These are phyloP conservation scores for Bombus waltoni DNA, from an alignment of 1,140 invertebrate species.

Conservation along the genomic window DNA sequence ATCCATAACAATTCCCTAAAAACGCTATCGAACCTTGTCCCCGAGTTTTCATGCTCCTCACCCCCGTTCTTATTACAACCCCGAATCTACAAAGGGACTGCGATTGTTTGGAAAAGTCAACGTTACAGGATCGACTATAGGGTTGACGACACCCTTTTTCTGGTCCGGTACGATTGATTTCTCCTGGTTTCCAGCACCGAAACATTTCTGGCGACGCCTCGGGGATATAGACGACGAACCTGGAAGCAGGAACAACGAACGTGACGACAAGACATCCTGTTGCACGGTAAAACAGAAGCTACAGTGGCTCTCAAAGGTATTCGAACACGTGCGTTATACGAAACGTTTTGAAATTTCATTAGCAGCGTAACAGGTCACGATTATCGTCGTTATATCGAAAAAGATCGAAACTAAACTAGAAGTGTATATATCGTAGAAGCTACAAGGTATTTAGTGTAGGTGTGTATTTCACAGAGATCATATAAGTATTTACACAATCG, in stretches of 20 bases:
- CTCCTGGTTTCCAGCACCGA: conserved; percentile 32
- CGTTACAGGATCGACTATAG: conserved; percentile 26
- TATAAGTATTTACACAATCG: too few relatives aligned
- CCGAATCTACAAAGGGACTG: conserved; percentile 23
- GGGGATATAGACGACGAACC: conserved; percentile 14
- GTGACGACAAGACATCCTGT: conserved; percentile 16
- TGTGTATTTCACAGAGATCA: too few relatives aligned
- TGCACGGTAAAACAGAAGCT: neutral
- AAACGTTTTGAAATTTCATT: neutral
- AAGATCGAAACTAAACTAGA: too few relatives aligned
- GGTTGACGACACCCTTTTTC: conserved; percentile 26
- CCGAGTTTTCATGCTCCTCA: conserved; percentile 1
- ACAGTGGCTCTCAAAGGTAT: neutral
- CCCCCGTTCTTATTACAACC: conserved; percentile 42
- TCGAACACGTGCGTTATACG: neutral
- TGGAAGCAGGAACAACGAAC: conserved; percentile 9
- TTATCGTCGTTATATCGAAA: too few relatives aligned
- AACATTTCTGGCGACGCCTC: conserved; percentile 4
- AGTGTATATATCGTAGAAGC: too few relatives aligned
- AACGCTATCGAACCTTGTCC: conserved; percentile 1
- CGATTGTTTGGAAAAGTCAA: conserved; percentile 59
- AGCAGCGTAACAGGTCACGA: too few relatives aligned
- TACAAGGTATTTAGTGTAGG: too few relatives aligned
- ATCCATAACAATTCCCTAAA: conserved; percentile 11
- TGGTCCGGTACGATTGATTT: conserved; percentile 57